Evolutionary conservation across 2,888 invertebrate genomes (phyloP), one percentile per base, ranked within the genome.

Genomic region (Podotricha telesiphe): DNA sequence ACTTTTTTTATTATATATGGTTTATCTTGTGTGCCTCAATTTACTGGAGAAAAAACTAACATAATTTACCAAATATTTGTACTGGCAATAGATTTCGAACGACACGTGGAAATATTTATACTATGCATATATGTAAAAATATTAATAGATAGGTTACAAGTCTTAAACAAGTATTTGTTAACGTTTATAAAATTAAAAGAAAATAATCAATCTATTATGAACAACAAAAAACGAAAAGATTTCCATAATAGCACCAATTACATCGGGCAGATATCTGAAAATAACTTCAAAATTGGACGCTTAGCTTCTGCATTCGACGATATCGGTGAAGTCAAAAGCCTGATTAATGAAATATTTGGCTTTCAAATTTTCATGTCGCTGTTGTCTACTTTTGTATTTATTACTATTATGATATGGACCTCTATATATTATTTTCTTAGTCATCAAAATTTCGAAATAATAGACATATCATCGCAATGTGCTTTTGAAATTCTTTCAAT

Each of bases 291-390:
- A 68, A 69, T 34, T 71, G 75, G 5, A 69, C 82, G 20, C 81
- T 80, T 70, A 77, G 77, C 80, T 8, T 75, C 69, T 53, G 81
- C 79, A 19, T 73, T 67, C 50, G 61, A 67, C 17, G 50, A 17
- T 19, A 64, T 72, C 42, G 68, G 68, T 19, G 82, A 81, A 37
- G 77, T 80, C 22, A 82, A 83, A 70, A 68, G 34, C 11, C 72
- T 82, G 61, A 78, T 88, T 19, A 89, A 88, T 65, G 74, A 81
- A 40, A 76, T 84, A n/a, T 89, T 83, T 69, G 86, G 87, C 69
- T 86, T 84, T 22, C 84, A 86, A 75, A 85, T 88, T 28, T 84
- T 89, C 15, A 84, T 86, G 82, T 51, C 34, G 19, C 56, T 73
- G 1, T 37, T 66, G 5, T 70, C 64, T 10, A 66, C 68, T 13